These are phyloP conservation scores for Lissocephala sabroskyi DNA, from an alignment of 2,888 invertebrate species.

Conservation along the genomic window DNA sequence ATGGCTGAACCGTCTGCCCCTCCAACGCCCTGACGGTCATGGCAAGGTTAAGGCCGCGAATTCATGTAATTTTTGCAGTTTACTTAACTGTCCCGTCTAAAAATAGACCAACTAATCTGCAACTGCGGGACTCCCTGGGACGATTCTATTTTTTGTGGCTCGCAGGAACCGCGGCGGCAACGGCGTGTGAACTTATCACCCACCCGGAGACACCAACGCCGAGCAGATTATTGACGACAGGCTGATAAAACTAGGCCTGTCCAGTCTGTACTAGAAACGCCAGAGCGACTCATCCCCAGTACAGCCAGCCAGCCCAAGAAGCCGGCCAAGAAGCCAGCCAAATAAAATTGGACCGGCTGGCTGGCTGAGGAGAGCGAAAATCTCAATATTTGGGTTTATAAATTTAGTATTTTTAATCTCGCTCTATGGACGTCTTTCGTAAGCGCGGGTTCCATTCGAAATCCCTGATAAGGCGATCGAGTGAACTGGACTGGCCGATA, in stretches of 20 bases:
- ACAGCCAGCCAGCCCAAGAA: background rate
- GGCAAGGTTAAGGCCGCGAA: conserved; percentile 43
- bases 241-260: conserved; percentile 48
- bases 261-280: conserved; percentile 34
- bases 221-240: conserved; percentile 9
- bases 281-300: conserved; percentile 17
- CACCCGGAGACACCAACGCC: conserved; percentile 1
- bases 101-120: conserved; percentile 28
- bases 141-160: background rate
- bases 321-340: too few relatives aligned
- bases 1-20: too few relatives aligned
- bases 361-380: too few relatives aligned
- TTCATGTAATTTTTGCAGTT: conserved; percentile 1
- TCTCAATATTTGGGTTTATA: too few relatives aligned
- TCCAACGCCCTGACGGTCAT: conserved; percentile 31
- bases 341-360: too few relatives aligned
- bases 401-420: too few relatives aligned
- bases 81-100: too few relatives aligned
- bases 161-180: conserved; percentile 13
- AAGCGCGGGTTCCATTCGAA: background rate
- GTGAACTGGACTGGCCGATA: conserved; percentile 13
- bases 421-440: background rate
- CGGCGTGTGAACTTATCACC: conserved; percentile 37
- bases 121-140: background rate
- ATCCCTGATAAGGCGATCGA: conserved; percentile 28